A percentile compares a stretch with the other conserved stretches of the same genome.
These are phyloP conservation scores for Trachurus trachurus DNA, from an alignment of 2,797 vertebrate species.

Conservation along the genomic window DNA sequence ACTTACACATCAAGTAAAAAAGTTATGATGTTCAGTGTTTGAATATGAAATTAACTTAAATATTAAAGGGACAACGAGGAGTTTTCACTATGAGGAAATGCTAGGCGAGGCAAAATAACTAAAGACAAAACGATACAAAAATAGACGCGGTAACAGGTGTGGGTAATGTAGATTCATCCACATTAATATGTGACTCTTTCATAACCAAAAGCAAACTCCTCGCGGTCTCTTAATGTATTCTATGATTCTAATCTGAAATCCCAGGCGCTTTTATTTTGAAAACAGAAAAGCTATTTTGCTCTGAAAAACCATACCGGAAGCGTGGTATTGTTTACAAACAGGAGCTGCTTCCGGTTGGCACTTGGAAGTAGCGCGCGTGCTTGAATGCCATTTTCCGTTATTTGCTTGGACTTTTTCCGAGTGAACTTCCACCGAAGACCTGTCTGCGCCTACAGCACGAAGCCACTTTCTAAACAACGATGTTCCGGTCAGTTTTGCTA, in stretches of 20 bases:
- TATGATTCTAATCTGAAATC: background rate
- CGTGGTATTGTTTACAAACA: constrained; percentile 65
- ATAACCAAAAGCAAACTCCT: too few species aligned
- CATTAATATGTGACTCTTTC: too few species aligned
- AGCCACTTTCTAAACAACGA: background rate
- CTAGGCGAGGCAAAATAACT: too few species aligned
- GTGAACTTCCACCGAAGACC: accelerated
- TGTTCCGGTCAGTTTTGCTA: background rate
- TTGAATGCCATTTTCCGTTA: background rate
- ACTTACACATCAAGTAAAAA: too few species aligned
- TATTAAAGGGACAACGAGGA: too few species aligned
- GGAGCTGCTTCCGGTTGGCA: constrained; percentile 21
- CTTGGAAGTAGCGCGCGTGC: background rate
- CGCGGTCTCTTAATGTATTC: too few species aligned
- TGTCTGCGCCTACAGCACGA: background rate
- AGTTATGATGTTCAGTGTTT: too few species aligned
- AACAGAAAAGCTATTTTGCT: constrained; percentile 1
- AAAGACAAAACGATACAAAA: too few species aligned
- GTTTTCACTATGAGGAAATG: too few species aligned
- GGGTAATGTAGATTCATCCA: too few species aligned
- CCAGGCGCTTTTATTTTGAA: constrained; percentile 41
- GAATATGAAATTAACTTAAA: too few species aligned
- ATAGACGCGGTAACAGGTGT: too few species aligned
- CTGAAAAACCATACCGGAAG: constrained; percentile 54
- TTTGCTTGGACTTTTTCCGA: background rate